Conservation (phyloP, 2,888 invertebrate species). For the Apamea monoglypha region DNA sequence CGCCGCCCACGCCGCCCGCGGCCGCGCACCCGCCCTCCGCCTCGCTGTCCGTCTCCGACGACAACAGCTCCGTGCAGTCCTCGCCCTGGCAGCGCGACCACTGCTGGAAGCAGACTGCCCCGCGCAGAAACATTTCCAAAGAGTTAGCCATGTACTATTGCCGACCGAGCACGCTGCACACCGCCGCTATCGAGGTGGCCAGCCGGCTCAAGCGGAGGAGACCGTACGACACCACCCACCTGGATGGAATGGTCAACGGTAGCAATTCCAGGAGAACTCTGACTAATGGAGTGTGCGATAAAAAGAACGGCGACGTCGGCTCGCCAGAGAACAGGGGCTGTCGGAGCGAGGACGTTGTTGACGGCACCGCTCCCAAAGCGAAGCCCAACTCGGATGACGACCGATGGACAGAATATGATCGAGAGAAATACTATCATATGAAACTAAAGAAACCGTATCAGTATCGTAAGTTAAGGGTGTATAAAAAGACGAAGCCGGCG, state of each 20-base stretch:
- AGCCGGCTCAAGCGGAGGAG: slow-evolving; percentile 91
- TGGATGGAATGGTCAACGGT: slow-evolving; percentile 75
- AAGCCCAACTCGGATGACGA: slow-evolving; percentile 76
- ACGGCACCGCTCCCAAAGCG: slow-evolving; percentile 72
- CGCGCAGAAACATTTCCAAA: slow-evolving; percentile 93
- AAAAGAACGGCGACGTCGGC: slow-evolving; percentile 79
- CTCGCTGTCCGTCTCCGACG: slow-evolving; percentile 96
- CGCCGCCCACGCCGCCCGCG: slow-evolving; percentile 86
- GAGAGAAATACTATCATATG: slow-evolving; percentile 87
- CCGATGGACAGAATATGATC: slow-evolving; percentile 81
- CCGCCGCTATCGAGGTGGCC: slow-evolving; percentile 83
- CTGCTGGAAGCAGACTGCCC: slow-evolving; percentile 96
- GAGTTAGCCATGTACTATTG: slow-evolving; percentile 93
- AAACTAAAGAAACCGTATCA: slow-evolving; percentile 89
- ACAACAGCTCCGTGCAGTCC: slow-evolving; percentile 97
- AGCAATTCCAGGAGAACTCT: slow-evolving; percentile 68
- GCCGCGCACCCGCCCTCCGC: slow-evolving; percentile 92
- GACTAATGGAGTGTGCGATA: slow-evolving; percentile 79
- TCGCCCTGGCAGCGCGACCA: slow-evolving; percentile 98
- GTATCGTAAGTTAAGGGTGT: slow-evolving; percentile 88
- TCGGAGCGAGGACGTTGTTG: slow-evolving; percentile 78
- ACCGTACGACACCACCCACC: slow-evolving; percentile 89
- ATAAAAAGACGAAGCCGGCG: slow-evolving; percentile 84
- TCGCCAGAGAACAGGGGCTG: slow-evolving; percentile 72
- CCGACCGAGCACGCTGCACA: slow-evolving; percentile 89